Evolutionary conservation across 2,888 invertebrate species (phyloP).

Genomic region (Trisateles emortualis): DNA sequence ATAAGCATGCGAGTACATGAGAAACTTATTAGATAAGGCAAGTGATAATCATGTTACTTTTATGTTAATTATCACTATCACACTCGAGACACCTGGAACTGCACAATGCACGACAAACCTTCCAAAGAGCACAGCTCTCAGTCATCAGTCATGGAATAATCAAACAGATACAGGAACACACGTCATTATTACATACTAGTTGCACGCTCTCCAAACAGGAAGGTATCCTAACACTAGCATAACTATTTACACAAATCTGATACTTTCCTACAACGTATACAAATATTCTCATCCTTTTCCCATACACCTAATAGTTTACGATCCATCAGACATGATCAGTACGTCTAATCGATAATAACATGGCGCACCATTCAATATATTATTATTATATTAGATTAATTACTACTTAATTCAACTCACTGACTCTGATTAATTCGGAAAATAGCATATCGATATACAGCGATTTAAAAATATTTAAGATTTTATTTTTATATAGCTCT

Average conservation of each 20-base stretch:
- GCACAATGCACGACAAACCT: constrained; percentile 44
- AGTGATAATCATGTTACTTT: constrained; percentile 56
- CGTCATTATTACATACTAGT: constrained; percentile 36
- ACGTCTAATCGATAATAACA: constrained; percentile 47
- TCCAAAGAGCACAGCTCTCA: constrained; percentile 59
- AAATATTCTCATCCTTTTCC: constrained; percentile 49
- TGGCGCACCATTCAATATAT: constrained; percentile 34
- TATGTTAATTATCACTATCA: constrained; percentile 40
- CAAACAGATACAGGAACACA: constrained; percentile 37
- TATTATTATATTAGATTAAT: constrained; percentile 20
- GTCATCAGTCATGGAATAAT: constrained; percentile 34
- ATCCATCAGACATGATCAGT: constrained; percentile 48
- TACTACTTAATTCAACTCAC: constrained; percentile 20
- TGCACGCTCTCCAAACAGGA: constrained; percentile 30
- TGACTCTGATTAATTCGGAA: constrained; percentile 22
- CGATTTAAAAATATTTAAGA: constrained; percentile 17
- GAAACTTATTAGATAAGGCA: constrained; percentile 74
- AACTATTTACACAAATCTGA: constrained; percentile 56
- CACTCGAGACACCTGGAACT: constrained; percentile 56
- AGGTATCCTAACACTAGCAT: constrained; percentile 27
- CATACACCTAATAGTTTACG: constrained; percentile 34
- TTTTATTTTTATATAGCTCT: constrained; percentile 4
- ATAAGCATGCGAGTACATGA: constrained; percentile 73
- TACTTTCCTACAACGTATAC: constrained; percentile 73
- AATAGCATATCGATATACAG: constrained; percentile 25